Conservation (phyloP, 2,888 invertebrate species). For the Lochmaea crataegi region DNA sequence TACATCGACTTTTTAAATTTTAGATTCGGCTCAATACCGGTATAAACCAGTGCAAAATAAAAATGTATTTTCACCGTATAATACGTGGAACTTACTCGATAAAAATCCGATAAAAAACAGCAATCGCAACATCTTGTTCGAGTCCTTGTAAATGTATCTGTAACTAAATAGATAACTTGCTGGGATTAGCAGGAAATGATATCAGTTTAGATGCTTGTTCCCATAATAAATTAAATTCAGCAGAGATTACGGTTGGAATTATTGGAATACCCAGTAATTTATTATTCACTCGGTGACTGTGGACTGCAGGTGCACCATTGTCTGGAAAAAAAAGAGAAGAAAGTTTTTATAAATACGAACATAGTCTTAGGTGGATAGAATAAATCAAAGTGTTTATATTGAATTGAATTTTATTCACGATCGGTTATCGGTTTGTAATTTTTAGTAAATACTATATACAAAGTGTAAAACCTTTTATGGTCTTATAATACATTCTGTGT, state of each 20-base stretch:
- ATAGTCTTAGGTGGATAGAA: no score
- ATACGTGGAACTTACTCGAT: slow-evolving; percentile 34
- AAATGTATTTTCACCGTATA: background rate
- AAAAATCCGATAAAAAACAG: slow-evolving; percentile 32
- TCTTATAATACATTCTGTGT: no score
- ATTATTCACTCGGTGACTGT: background rate
- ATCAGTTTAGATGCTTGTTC: background rate
- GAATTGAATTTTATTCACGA: no score
- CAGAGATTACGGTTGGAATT: background rate
- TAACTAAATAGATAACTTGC: background rate
- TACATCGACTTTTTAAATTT: background rate
- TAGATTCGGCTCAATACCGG: background rate
- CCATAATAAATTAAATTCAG: background rate
- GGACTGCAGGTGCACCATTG: slow-evolving; percentile 2
- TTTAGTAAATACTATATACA: no score
- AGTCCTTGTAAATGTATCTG: slow-evolving; percentile 17
- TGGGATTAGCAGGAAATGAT: background rate
- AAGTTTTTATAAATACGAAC: background rate
- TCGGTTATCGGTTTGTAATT: no score
- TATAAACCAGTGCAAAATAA: background rate
- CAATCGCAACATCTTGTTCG: slow-evolving; percentile 34
- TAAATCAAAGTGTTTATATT: no score
- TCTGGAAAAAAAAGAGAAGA: slow-evolving; percentile 12
- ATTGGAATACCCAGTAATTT: background rate
- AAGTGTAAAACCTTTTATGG: no score